Percentiles rank a stretch among this genome's conserved stretches.
phyloP scores from a whole-genome alignment of 2,888 invertebrate species.

The Meta bourneti region DNA sequence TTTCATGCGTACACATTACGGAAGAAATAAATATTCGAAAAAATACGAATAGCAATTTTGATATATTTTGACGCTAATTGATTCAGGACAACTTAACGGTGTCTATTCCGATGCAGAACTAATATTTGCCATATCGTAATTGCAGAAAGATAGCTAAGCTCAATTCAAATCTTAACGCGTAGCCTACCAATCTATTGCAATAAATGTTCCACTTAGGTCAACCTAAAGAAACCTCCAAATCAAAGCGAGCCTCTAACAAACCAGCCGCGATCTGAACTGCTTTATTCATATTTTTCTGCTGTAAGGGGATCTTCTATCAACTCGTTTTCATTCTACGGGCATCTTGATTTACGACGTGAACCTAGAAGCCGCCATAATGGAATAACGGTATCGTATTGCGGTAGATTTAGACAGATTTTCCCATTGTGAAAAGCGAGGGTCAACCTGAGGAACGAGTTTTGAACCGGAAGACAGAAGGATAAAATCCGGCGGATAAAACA shows the following conservation, averaged over 20 bases:
- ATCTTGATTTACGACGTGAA: slow-evolving; percentile 33
- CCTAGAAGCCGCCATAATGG: slow-evolving; percentile 21
- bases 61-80: no score
- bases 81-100: no score
- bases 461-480: slow-evolving; percentile 36
- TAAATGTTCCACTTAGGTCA: no score
- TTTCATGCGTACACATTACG: no score
- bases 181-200: no score
- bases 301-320: not conserved
- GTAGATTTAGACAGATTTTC: slow-evolving; percentile 20
- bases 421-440: slow-evolving; percentile 30
- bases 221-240: not conserved
- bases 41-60: no score
- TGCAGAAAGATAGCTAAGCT: no score
- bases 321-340: not conserved
- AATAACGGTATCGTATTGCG: slow-evolving; percentile 52
- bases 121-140: no score
- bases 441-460: slow-evolving; percentile 44
- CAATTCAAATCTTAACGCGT: no score
- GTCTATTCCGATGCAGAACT: no score
- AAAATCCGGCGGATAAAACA: slow-evolving; percentile 34
- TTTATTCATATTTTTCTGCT: not conserved
- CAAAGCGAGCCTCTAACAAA: not conserved
- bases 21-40: no score
- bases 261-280: not conserved